Conservation (phyloP, 2,113 vertebrate genomes). For the Daubentonia madagascariensis region DNA sequence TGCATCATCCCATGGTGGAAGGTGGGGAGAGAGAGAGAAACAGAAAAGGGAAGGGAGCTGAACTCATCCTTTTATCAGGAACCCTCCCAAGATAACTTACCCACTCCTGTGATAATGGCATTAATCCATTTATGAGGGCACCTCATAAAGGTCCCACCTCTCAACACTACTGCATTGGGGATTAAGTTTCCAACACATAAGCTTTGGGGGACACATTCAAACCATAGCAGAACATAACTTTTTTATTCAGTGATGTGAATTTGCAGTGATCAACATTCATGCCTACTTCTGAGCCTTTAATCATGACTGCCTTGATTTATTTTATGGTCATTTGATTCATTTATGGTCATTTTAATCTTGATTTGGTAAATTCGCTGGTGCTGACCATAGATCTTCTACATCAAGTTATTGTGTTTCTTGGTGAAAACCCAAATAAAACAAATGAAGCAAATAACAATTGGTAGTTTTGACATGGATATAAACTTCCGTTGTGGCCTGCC, state of each 20-base stretch:
- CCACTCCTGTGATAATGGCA: neutral
- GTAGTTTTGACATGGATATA: neutral
- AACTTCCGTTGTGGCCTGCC: neutral
- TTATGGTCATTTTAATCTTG: conserved; percentile 8
- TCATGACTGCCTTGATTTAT: conserved; percentile 12
- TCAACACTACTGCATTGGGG: neutral
- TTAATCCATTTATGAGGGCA: neutral
- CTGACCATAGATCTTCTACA: neutral
- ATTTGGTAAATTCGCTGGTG: conserved; percentile 27
- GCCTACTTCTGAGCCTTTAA: conserved; percentile 35
- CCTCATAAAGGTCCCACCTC: neutral
- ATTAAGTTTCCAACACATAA: neutral
- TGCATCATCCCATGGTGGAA: neutral
- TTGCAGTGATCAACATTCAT: neutral
- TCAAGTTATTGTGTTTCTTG: conserved; percentile 25
- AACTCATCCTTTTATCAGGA: neutral
- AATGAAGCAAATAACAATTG: conserved; percentile 10
- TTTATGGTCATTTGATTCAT: conserved; percentile 32
- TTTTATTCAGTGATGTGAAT: conserved; percentile 32
- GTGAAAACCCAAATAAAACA: neutral
- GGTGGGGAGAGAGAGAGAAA: neutral
- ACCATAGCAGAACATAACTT: neutral
- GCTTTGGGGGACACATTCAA: neutral
- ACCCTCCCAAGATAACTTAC: neutral
- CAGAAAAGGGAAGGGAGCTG: neutral